These are phyloP conservation scores for Microplitis deprimator DNA, from an alignment of 2,888 invertebrate species.

Conservation along the genomic window DNA sequence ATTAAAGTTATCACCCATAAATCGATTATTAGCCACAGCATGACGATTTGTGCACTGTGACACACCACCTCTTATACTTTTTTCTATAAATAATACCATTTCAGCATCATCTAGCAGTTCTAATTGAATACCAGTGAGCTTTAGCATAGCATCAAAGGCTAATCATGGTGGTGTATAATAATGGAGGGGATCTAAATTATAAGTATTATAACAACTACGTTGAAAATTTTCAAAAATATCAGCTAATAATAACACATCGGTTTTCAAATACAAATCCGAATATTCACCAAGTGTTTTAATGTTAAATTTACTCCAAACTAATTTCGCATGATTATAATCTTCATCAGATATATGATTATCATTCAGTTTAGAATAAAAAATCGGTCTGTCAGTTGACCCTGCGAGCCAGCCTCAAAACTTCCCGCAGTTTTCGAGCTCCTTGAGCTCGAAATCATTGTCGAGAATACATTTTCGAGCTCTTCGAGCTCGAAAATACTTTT, in stretches of 20 bases:
- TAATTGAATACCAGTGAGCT: constrained; percentile 41
- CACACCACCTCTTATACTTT: constrained; percentile 53
- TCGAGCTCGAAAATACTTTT: too few relatives aligned
- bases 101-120: too few relatives aligned
- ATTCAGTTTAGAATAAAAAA: constrained; percentile 52
- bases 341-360: constrained; percentile 45
- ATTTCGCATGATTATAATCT: constrained; percentile 61
- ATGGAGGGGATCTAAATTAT: constrained; percentile 58
- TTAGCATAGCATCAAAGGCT: constrained; percentile 47
- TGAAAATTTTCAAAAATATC: constrained; percentile 67
- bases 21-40: constrained; percentile 52
- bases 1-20: constrained; percentile 43
- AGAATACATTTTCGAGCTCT: too few relatives aligned
- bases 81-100: constrained; percentile 52
- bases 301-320: constrained; percentile 60
- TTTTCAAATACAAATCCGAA: constrained; percentile 62
- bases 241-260: constrained; percentile 62
- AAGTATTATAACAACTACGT: constrained; percentile 53
- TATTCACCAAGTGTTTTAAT: constrained; percentile 62
- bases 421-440: too few relatives aligned
- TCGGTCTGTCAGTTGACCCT: too few relatives aligned
- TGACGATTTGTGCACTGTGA: constrained; percentile 53
- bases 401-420: too few relatives aligned
- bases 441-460: too few relatives aligned
- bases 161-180: constrained; percentile 46